Evolutionary conservation across 2,113 vertebrate species (phyloP), one percentile per base, ranked within the genome.

Genomic region (Gadus macrocephalus): DNA sequence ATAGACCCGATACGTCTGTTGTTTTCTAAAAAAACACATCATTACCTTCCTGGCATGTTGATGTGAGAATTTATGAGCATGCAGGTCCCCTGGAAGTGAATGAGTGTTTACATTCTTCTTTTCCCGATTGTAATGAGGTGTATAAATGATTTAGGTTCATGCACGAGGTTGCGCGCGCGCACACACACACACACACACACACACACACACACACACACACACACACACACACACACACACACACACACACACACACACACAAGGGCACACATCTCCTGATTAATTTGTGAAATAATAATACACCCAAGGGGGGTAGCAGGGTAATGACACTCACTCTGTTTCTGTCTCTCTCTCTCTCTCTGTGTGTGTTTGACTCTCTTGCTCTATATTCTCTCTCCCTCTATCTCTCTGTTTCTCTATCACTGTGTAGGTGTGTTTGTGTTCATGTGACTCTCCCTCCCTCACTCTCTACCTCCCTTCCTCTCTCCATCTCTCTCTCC

Each of bases 371-470:
- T 49, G 9, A 12, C 7, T 49, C 42, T 49, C 42, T 49, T 14
- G 42, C 42, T 58, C 15, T 58, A 12, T 55, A 16, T 55, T 55
- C 16, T 55, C 53, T 55, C 53, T 55, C 12, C 16, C 7, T 55
- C 12, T 55, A 16, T 55, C 12, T 55, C 12, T 17, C 56, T 60
- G 59, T 28, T 59, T 42, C 55, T 42, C 55, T 59, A 15, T 65
- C 28, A 75, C 70, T 63, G 64, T 73, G 28, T 28, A n/a, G 49
- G 71, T 67, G 70, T 5, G 65, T 59, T n/a, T 83, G 64, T 71
- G 64, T 67, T 25, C 16, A 14, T 28, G 22, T 62, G 83, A 49
- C 42, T 12, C 42, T 49, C 38, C 5, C 42, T 49, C 42, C 42
- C 42, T 49, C 42, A 20, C 20, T 20, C 20, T 20, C 20, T 20